A percentile compares a stretch with the other conserved stretches of the same genome.
phyloP scores from a whole-genome alignment of 23 tunicate genomes.

The Trididemnum miniatum region DNA sequence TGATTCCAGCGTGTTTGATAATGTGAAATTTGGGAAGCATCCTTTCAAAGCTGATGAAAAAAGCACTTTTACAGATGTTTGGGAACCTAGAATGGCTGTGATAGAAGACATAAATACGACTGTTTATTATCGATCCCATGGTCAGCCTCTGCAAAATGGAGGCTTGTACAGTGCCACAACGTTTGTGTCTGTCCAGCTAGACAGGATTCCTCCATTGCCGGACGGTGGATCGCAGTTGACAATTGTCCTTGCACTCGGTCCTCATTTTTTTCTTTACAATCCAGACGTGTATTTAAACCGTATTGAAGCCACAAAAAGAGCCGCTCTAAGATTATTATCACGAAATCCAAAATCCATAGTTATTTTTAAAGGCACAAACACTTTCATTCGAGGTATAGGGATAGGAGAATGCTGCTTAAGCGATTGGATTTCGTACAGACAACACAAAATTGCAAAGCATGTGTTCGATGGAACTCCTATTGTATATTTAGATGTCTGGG shows the following conservation, averaged over 20 bases:
- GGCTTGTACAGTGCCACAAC: slow-evolving; percentile 39
- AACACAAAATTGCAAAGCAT: slow-evolving; percentile 41
- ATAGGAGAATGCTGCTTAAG: slow-evolving; percentile 40
- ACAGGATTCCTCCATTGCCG: slow-evolving; percentile 24
- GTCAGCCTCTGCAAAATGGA: slow-evolving; percentile 74
- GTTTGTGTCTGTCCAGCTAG: slow-evolving; percentile 43
- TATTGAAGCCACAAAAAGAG: slow-evolving; percentile 21
- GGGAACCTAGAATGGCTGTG: slow-evolving; percentile 57
- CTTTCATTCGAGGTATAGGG: slow-evolving; percentile 36
- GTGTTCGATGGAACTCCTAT: slow-evolving; percentile 33
- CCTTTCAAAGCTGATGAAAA: slow-evolving; percentile 19
- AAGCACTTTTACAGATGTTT: background rate
- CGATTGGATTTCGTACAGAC: slow-evolving; percentile 49
- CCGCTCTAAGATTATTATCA: slow-evolving; percentile 31
- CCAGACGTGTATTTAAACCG: slow-evolving; percentile 44
- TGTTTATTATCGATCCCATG: slow-evolving; percentile 55
- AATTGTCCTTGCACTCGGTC: slow-evolving; percentile 57
- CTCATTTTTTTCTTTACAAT: slow-evolving; percentile 55
- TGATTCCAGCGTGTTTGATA: background rate
- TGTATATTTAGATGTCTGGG: slow-evolving; percentile 57
- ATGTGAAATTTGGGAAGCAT: background rate
- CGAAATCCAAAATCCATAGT: slow-evolving; percentile 48
- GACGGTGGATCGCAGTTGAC: slow-evolving; percentile 41
- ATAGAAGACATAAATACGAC: slow-evolving; percentile 16
- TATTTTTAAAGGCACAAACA: slow-evolving; percentile 63